Conservation (phyloP, 2,888 invertebrate species). For the Ophion costatus region DNA sequence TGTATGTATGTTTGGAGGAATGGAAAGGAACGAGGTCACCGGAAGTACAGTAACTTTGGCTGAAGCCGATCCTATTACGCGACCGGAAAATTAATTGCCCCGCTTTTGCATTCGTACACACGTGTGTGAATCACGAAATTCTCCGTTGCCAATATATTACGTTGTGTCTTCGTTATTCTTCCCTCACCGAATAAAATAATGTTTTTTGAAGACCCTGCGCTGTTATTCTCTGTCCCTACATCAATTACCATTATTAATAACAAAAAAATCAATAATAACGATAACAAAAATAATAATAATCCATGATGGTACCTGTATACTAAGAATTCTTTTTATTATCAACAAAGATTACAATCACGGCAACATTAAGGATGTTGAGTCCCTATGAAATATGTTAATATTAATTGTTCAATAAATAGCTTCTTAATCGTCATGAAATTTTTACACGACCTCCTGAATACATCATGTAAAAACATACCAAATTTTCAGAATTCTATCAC, state of each 20-base stretch:
- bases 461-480: too few species aligned
- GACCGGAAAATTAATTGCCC: constrained; percentile 43
- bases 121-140: not conserved
- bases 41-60: constrained; percentile 48
- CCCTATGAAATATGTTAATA: too few species aligned
- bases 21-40: constrained; percentile 55
- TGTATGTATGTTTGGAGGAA: not conserved
- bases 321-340: not conserved
- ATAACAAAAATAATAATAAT: too few species aligned
- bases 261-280: not conserved
- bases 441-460: too few species aligned
- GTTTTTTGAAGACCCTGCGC: too few species aligned
- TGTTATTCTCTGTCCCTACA: too few species aligned
- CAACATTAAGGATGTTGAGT: not conserved
- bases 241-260: too few species aligned
- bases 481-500: too few species aligned
- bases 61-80: constrained; percentile 39
- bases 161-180: not conserved
- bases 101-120: not conserved
- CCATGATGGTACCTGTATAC: too few species aligned
- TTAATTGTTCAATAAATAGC: too few species aligned
- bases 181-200: too few species aligned
- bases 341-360: not conserved
- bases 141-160: not conserved
- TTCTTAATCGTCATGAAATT: too few species aligned